phyloP scores from a whole-genome alignment of 1,140 invertebrate genomes.

The Drosophila albomicans region DNA sequence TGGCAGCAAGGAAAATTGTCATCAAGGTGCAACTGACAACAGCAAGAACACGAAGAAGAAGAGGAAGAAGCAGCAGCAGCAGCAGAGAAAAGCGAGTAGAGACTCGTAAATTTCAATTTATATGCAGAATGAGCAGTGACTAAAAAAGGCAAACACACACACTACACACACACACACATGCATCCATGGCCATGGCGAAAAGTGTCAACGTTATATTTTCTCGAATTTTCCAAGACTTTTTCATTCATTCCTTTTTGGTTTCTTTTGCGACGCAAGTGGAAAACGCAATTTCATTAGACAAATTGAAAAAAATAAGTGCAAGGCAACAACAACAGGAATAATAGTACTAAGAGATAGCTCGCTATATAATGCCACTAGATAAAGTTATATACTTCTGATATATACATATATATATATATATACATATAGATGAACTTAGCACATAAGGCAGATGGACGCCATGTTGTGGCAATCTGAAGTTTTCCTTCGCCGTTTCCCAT shows the following conservation, averaged over 20 bases:
- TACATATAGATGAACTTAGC: conserved; percentile 9
- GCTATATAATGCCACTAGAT: conserved; percentile 21
- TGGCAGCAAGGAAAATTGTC: conserved; percentile 80
- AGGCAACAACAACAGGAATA: conserved; percentile 45
- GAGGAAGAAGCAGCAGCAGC: conserved; percentile 1
- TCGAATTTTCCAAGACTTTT: conserved; percentile 78
- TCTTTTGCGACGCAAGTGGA: conserved; percentile 64
- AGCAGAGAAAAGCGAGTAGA: conserved; percentile 13
- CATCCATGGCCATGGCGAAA: conserved; percentile 51
- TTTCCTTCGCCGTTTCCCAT: conserved; percentile 64
- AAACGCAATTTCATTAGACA: conserved; percentile 85
- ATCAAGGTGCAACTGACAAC: conserved; percentile 84
- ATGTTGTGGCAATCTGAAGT: conserved; percentile 62
- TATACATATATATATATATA: conserved; percentile 4
- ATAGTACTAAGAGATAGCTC: conserved; percentile 28
- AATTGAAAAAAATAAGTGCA: conserved; percentile 84
- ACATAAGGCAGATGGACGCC: conserved; percentile 61
- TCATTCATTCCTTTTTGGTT: conserved; percentile 19
- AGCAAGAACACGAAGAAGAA: conserved; percentile 14
- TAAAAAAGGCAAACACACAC: conserved; percentile 65
- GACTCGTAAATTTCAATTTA: conserved; percentile 84
- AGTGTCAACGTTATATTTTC: conserved; percentile 82
- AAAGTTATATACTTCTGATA: conserved; percentile 10
- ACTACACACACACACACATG: conserved; percentile 44
- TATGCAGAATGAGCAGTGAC: conserved; percentile 81